Base-by-base conservation (phyloP, 2,113 vertebrate species). In the Oncorhynchus kisutch region DNA sequence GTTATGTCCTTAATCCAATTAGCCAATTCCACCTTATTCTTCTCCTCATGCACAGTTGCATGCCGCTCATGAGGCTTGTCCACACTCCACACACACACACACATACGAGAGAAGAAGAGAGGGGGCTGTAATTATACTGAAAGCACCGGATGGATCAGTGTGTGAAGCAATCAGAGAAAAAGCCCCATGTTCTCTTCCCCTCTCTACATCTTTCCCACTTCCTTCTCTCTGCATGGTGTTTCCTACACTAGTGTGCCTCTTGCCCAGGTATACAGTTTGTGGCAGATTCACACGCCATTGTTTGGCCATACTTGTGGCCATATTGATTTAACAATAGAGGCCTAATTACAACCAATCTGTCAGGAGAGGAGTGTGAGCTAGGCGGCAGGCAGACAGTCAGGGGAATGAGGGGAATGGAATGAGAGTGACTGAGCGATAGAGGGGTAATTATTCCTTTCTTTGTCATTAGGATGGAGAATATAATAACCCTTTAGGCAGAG, bases 261-360 rank as follows among this genome's bases (percentile, higher is more conserved):
- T 68, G 16, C 2, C 22, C 14, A 51, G 2, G 71, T 74, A 22
- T 24, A 22, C 59, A 62, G 59, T 54, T 1, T 18, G 59, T 45
- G 39, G 39, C 86, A 79, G 75, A 80, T 69, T 80, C 77, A 79
- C 84, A 79, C 77, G 80, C 76, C 81, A 72, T 85, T 88, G 86
- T 90, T 88, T 84, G 81, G 79, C 89, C 85, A 77, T 70, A 80
- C 82, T 75, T 66, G 31, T 24, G 70, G 78, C 78, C n/a, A 0
- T 87, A 90, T 91, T 88, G 90, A 93, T 92, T 87, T 84, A 87
- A 81, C 2, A 69, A 85, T 82, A 84, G 83, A 72, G 45, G 83
- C 85, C 86, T 90, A 90, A 91, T 92, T 92, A 91, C 92, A 90
- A 78, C 74, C 85, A 82, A 87, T 89, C 84, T 87, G 75, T 64